Evolutionary conservation across 2,113 vertebrate species (phyloP).

Genomic region (Gracilinanus agilis): DNA sequence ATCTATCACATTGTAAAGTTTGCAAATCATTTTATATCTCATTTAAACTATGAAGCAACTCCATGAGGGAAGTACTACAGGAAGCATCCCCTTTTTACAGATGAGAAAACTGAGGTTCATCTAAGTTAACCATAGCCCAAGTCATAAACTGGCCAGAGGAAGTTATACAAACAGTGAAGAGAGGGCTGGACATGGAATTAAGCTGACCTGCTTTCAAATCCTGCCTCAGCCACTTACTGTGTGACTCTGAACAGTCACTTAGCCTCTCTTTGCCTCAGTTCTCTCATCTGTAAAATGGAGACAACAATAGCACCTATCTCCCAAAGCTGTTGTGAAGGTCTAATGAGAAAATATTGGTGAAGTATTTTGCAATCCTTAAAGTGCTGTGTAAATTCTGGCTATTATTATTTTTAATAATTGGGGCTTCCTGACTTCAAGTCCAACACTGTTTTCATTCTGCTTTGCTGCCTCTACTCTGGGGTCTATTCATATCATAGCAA

Average conservation of each 20-base stretch:
- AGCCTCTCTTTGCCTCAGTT: neutral
- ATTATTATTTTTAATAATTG: neutral
- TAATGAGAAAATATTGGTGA: neutral
- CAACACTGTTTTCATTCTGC: neutral
- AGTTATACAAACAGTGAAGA: neutral
- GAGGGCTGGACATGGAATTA: neutral
- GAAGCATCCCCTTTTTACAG: neutral
- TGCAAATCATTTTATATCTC: neutral
- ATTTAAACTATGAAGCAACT: neutral
- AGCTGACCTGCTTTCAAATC: neutral
- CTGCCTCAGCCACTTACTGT: neutral
- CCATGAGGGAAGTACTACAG: neutral
- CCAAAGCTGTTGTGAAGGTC: neutral
- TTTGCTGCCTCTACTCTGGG: neutral
- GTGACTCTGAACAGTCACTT: neutral
- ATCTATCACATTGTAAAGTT: neutral
- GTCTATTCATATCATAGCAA: neutral
- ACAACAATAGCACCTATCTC: neutral
- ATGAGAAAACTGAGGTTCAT: neutral
- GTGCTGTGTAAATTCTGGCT: neutral
- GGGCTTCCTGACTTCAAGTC: neutral
- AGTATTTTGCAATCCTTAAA: neutral
- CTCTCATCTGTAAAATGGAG: neutral
- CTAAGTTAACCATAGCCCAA: too few relatives aligned
- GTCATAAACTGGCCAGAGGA: neutral